phyloP scores from a whole-genome alignment of 2,888 invertebrate species.

The Prosapia bicincta region DNA sequence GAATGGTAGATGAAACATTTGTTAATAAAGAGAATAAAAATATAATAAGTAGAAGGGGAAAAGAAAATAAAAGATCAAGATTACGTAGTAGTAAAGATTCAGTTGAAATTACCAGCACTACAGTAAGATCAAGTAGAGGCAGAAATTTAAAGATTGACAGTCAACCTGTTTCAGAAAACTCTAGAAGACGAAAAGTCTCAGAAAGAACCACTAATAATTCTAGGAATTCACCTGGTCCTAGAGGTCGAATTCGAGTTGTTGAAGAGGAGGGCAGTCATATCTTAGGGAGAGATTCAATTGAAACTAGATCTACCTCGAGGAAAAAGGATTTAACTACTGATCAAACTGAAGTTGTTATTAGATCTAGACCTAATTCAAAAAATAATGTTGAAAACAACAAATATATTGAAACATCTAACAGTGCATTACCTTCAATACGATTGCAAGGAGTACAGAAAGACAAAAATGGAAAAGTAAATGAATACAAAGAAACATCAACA shows the following conservation, averaged over 20 bases:
- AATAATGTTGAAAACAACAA: not conserved
- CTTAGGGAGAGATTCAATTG: not conserved
- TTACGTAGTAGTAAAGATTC: not conserved
- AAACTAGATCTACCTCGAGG: not conserved
- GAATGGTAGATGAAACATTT: not conserved
- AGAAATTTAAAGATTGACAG: not conserved
- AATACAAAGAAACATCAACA: not conserved
- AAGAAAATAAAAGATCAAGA: not conserved
- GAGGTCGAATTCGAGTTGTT: not conserved
- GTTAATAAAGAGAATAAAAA: not conserved
- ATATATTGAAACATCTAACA: not conserved
- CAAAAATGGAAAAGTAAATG: not conserved
- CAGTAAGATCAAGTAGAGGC: not conserved
- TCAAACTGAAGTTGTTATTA: not conserved
- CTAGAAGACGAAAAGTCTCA: not conserved
- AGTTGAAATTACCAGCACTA: not conserved
- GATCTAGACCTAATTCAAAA: not conserved
- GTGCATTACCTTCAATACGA: not conserved
- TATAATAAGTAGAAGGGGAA: not conserved
- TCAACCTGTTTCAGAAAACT: not conserved
- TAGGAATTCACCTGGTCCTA: not conserved
- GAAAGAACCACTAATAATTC: not conserved
- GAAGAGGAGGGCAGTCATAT: not conserved
- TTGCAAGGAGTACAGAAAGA: not conserved
- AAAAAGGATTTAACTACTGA: not conserved